Evolutionary conservation across 2,888 invertebrate species (phyloP), one percentile per base, ranked within the genome.

Genomic region (Incurvaria masculella): DNA sequence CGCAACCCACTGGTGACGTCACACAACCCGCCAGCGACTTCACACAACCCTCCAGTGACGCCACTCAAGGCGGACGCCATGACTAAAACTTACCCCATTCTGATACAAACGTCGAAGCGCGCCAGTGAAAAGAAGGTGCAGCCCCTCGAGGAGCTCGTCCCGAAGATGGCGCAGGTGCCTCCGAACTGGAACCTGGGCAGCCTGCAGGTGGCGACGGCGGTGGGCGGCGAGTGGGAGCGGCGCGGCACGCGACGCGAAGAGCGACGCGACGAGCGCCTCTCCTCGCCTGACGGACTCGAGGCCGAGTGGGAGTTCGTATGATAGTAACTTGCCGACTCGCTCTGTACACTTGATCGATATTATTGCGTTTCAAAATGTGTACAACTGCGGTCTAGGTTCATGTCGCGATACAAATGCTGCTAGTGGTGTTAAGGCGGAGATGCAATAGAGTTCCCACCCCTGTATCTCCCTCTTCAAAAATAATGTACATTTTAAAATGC

Each of bases 121-220:
- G 42, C 40, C 17, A 16, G 48, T 19, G 21, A 48, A 45, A 45
- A 49, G 49, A 21, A 47, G 46, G 44, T 44, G 45, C 21, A 44
- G 44, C 20, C 4, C 6, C n/a, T 21, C 21, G 27, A 49, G 27
- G 71, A 78, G 48, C 60, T 76, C 50, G 68, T 79, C 6, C 79
- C 79, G 21, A 81, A 78, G 59, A 66, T 80, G 26, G 65, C 81
- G 21, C 67, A 78, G 51, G 63, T 84, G 50, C 84, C 84, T 1
- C 81, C 81, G 45, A 76, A 75, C 33, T 85, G 84, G 84, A 83
- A 82, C 57, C 63, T 84, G 42, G 74, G 76, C 47, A 69, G 76
- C 56, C 75, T 82, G 10, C 69, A 76, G 52, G 52, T 79, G 2
- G 2, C 21, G 17, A 6, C 17, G 19, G 21, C 10, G 4, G 16